phyloP scores from a whole-genome alignment of 2,113 vertebrate genomes.

The Hippocampus mohnikei region DNA sequence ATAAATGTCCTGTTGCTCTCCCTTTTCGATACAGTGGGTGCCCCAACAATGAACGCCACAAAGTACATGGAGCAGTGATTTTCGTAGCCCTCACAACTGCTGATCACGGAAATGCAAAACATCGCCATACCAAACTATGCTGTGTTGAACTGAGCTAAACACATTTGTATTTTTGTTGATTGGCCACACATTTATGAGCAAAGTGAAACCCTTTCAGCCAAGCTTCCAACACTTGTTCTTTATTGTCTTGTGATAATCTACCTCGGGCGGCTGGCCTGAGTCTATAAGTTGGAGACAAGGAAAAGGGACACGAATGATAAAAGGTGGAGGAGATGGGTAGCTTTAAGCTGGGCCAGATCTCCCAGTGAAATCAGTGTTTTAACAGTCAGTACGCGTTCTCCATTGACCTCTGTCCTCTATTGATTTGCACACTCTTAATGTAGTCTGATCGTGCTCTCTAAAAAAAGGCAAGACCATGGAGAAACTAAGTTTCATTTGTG shows the following conservation, averaged over 20 bases:
- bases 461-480: constrained; percentile 3
- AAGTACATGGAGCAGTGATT: background rate
- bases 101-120: background rate
- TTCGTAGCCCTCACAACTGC: background rate
- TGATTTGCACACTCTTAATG: constrained; percentile 46
- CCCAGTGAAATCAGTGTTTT: constrained; percentile 37
- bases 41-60: background rate
- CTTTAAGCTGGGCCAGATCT: constrained; percentile 20
- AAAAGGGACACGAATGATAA: constrained; percentile 14
- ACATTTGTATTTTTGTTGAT: constrained; percentile 17
- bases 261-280: constrained; percentile 17
- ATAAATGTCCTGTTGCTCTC: too few species aligned
- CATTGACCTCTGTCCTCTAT: constrained; percentile 50
- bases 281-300: constrained; percentile 29
- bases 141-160: background rate
- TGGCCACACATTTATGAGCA: constrained; percentile 3
- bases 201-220: constrained; percentile 14
- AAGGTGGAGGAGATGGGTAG: constrained; percentile 18
- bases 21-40: too few species aligned
- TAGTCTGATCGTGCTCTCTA: constrained; percentile 4
- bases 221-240: constrained; percentile 20
- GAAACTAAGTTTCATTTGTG: constrained; percentile 12
- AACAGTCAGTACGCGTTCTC: constrained; percentile 46
- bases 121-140: background rate
- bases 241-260: constrained; percentile 36